A percentile compares a stretch with the other conserved stretches of the same genome.
phyloP scores from a whole-genome alignment of 2,113 vertebrate species.

The Actinemys pallida region DNA sequence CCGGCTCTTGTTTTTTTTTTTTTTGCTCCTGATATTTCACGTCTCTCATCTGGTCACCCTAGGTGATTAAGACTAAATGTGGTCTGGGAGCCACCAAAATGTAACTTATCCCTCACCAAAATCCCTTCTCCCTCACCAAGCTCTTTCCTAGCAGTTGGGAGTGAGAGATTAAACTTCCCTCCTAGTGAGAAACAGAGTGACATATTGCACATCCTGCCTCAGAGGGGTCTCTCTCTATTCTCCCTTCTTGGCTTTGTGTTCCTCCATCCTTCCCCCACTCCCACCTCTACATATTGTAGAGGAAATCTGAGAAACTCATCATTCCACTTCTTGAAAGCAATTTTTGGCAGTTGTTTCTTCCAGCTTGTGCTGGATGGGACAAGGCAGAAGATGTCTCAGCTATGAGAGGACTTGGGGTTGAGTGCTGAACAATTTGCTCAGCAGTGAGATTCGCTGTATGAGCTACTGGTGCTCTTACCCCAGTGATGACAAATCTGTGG shows the following conservation, averaged over 20 bases:
- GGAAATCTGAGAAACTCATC: background rate
- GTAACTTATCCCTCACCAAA: background rate
- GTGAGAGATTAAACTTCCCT: background rate
- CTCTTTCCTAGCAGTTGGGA: background rate
- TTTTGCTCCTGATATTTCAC: too few relatives aligned
- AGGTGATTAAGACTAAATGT: background rate
- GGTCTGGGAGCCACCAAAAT: background rate
- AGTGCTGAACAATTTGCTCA: background rate
- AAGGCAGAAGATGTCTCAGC: background rate
- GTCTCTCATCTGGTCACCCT: too few relatives aligned
- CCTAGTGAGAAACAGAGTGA: accelerated
- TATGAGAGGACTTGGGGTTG: background rate
- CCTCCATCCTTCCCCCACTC: background rate
- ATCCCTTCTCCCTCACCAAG: background rate
- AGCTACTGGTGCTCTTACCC: background rate
- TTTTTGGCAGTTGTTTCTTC: background rate
- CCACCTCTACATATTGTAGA: background rate
- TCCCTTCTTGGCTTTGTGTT: background rate
- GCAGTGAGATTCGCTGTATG: background rate
- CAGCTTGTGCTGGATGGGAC: background rate
- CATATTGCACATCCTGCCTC: background rate
- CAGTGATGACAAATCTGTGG: background rate
- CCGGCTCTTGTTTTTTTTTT: too few relatives aligned
- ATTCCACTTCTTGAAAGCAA: background rate
- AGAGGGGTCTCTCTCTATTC: background rate